These are phyloP conservation scores for Danionella cerebrum DNA, from an alignment of 2,113 vertebrate genomes.

Conservation along the genomic window DNA sequence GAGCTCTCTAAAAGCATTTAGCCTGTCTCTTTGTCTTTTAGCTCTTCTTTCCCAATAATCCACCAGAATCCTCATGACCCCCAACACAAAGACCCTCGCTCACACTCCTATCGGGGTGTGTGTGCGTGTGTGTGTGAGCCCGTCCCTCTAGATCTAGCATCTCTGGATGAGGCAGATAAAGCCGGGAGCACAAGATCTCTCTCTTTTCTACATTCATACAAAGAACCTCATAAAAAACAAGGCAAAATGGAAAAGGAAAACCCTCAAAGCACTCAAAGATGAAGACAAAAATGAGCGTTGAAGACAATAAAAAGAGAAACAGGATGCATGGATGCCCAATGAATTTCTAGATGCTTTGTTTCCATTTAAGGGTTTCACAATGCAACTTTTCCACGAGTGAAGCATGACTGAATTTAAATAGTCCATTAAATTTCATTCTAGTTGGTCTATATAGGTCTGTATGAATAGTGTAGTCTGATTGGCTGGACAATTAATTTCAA, in stretches of 20 bases:
- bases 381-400: no score
- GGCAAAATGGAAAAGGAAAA: not conserved
- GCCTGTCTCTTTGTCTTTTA: conserved; percentile 37
- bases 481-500: no score
- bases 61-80: not conserved
- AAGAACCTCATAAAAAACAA: not conserved
- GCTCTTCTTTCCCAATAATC: conserved; percentile 23
- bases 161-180: conserved; percentile 10
- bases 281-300: no score
- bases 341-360: no score
- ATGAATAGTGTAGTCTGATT: no score
- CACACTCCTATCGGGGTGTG: no score
- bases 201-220: not conserved
- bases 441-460: no score
- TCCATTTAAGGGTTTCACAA: no score
- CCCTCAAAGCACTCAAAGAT: not conserved
- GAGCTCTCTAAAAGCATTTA: not conserved
- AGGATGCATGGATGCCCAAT: no score
- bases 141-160: not conserved
- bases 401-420: no score
- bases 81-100: not conserved
- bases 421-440: no score
- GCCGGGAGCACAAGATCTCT: conserved; percentile 12
- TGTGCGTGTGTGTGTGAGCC: conserved; percentile 2
- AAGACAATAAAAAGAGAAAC: no score